These are phyloP conservation scores for Colletes collaris DNA, from an alignment of 2,888 invertebrate species.

Conservation along the genomic window DNA sequence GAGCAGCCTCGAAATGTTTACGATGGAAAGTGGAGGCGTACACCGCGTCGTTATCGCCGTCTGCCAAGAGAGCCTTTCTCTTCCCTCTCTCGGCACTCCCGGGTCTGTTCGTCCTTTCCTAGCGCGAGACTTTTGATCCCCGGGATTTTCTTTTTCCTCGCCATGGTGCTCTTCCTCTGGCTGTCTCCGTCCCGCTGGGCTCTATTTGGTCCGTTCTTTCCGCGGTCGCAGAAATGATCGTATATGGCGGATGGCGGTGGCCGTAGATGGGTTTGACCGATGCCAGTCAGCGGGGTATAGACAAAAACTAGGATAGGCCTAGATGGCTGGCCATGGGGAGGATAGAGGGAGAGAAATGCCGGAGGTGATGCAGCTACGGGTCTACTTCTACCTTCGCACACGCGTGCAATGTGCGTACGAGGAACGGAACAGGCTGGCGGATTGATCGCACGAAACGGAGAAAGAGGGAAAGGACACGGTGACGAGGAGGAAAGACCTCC, in stretches of 20 bases:
- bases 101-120: constrained; percentile 4
- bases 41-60: constrained; percentile 56
- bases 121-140: neutral
- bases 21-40: constrained; percentile 66
- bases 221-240: constrained; percentile 67
- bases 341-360: constrained; percentile 26
- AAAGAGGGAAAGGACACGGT: constrained; percentile 16
- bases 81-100: constrained; percentile 11
- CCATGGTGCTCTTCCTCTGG: constrained; percentile 40
- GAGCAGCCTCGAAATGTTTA: constrained; percentile 63
- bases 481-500: neutral
- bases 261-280: constrained; percentile 78
- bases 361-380: neutral
- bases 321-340: constrained; percentile 68
- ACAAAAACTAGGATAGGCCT: constrained; percentile 81
- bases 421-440: constrained; percentile 30
- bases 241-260: constrained; percentile 71
- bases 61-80: constrained; percentile 43
- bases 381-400: constrained; percentile 9
- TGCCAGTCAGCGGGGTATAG: constrained; percentile 64
- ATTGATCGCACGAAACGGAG: constrained; percentile 38
- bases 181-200: constrained; percentile 41
- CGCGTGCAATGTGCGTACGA: constrained; percentile 45
- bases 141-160: constrained; percentile 31
- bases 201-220: constrained; percentile 39